Percentiles rank a stretch among this genome's conserved stretches.
These are phyloP conservation scores for Myotis daubentonii DNA, from an alignment of 2,797 vertebrate species.

Conservation along the genomic window DNA sequence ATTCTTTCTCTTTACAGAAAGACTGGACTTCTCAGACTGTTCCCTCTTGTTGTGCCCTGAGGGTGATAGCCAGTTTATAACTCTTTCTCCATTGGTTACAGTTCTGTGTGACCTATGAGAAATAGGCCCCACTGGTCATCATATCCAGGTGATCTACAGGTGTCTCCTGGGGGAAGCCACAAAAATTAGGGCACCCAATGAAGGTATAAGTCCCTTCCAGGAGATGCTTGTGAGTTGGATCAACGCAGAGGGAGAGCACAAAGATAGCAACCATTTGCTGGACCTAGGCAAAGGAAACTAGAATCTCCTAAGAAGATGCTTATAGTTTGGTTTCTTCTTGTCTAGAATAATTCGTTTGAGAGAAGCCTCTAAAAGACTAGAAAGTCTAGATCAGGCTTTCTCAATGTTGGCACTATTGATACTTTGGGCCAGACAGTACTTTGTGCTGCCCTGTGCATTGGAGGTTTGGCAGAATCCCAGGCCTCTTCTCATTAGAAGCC, in stretches of 20 bases:
- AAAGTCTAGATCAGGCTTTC: conserved; percentile 13
- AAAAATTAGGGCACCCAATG: not conserved
- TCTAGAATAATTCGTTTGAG: conserved; percentile 29
- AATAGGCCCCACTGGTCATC: not conserved
- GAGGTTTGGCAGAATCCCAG: not conserved
- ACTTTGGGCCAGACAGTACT: conserved; percentile 12
- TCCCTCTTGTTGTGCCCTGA: not conserved
- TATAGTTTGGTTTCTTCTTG: conserved; percentile 33
- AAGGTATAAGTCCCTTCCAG: not conserved
- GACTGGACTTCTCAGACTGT: not conserved
- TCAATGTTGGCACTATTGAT: not conserved
- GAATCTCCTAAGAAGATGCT: conserved; percentile 2
- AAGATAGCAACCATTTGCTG: not conserved
- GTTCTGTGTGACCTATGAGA: not conserved
- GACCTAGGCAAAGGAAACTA: not conserved
- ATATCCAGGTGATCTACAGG: not conserved
- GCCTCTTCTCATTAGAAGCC: not conserved
- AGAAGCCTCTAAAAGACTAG: conserved; percentile 9
- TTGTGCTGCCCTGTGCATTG: not conserved
- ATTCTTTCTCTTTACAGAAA: not conserved
- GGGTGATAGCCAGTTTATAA: not conserved
- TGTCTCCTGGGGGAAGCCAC: not conserved
- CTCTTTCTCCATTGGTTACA: not conserved
- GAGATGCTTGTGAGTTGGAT: not conserved
- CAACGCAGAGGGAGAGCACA: not conserved